Evolutionary conservation across 2,888 invertebrate species (phyloP).

Genomic region (Cephus nigrinus): DNA sequence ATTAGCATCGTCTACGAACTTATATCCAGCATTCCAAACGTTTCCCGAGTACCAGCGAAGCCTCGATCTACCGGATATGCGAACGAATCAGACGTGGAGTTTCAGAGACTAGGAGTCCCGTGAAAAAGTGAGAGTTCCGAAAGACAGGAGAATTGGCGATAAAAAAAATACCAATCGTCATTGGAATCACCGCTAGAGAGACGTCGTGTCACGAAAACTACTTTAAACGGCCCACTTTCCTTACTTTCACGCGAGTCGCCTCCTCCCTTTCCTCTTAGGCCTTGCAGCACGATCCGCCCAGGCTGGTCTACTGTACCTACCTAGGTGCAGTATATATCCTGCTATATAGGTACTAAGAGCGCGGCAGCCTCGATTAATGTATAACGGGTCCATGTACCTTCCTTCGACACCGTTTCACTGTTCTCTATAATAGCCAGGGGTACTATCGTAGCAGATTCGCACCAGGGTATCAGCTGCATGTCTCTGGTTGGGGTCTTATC

Average conservation of each 20-base stretch:
- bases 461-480: not conserved
- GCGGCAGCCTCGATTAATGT: slow-evolving; percentile 33
- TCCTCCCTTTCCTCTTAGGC: not conserved
- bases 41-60: not conserved
- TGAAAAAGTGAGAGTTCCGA: not conserved
- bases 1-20: not conserved
- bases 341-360: not conserved
- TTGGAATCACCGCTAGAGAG: not conserved
- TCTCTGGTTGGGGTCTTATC: not conserved
- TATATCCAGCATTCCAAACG: not conserved
- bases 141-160: not conserved
- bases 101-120: not conserved
- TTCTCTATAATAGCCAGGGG: not conserved
- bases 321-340: not conserved
- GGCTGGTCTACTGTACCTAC: not conserved
- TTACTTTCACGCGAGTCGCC: slow-evolving; percentile 50
- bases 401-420: not conserved
- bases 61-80: not conserved
- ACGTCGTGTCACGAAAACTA: slow-evolving; percentile 7
- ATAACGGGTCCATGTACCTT: slow-evolving; percentile 43
- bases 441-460: not conserved
- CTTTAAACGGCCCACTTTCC: slow-evolving; percentile 53
- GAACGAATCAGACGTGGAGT: not conserved
- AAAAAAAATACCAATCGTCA: not conserved
- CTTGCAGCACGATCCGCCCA: not conserved